phyloP scores from a whole-genome alignment of 2,888 invertebrate genomes.

The Glaucopsyche alexis region DNA sequence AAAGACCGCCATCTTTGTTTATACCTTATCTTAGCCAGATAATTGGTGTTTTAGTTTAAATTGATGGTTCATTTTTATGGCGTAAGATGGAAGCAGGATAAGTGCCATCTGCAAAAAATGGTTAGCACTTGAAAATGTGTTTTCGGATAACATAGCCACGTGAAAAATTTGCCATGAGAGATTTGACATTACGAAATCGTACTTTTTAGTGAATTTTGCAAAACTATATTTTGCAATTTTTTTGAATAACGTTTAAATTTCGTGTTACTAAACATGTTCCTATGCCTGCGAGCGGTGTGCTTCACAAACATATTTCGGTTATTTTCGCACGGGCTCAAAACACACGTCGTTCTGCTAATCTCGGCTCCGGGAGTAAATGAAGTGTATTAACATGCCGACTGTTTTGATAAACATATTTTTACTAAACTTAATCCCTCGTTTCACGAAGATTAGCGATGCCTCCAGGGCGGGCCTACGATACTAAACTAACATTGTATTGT shows the following conservation, averaged over 20 bases:
- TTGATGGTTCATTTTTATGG: conserved; percentile 47
- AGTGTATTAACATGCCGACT: conserved; percentile 35
- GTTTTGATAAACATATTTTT: conserved; percentile 38
- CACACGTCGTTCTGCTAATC: conserved; percentile 23
- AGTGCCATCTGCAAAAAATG: conserved; percentile 16
- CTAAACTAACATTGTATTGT: conserved; percentile 40
- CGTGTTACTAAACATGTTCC: background rate
- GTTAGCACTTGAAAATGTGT: conserved; percentile 6
- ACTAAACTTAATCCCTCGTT: conserved; percentile 38
- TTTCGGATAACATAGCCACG: background rate
- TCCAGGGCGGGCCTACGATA: conserved; percentile 50
- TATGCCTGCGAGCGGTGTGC: background rate
- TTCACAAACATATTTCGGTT: background rate
- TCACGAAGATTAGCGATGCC: conserved; percentile 43
- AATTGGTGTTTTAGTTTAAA: conserved; percentile 65
- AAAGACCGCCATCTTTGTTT: conserved; percentile 48
- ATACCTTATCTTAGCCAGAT: conserved; percentile 54
- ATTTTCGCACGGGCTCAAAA: conserved; percentile 1
- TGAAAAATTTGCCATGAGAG: background rate
- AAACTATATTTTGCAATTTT: background rate
- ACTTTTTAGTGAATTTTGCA: background rate
- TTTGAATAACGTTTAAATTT: no score
- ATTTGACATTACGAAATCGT: background rate
- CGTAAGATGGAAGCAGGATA: conserved; percentile 57
- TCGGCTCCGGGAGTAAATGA: conserved; percentile 1